Evolutionary conservation across 2,797 vertebrate genomes (phyloP).

Genomic region (Melopsittacus undulatus): DNA sequence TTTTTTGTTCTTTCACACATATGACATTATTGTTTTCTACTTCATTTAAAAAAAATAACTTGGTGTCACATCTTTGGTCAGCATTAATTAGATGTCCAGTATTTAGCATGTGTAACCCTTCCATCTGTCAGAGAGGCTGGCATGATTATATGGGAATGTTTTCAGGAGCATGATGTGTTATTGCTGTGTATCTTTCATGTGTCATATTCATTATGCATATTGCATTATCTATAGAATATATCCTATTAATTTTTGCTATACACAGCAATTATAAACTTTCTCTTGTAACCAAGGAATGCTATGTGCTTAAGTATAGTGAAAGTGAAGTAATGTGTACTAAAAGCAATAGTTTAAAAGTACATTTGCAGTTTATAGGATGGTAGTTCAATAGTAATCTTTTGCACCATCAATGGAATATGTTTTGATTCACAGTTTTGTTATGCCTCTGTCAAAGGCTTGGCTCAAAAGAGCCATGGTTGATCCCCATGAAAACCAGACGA

Average conservation of each 20-base stretch:
- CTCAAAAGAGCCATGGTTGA: slow-evolving; percentile 32
- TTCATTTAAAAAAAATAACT: neutral
- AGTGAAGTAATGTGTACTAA: neutral
- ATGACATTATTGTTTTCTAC: neutral
- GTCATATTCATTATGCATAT: neutral
- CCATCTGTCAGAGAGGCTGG: neutral
- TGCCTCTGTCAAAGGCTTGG: slow-evolving; percentile 17
- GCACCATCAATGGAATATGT: neutral
- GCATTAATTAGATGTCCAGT: neutral
- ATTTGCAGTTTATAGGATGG: neutral
- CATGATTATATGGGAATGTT: neutral
- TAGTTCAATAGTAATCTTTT: neutral
- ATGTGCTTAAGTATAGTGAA: neutral
- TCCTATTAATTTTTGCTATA: neutral
- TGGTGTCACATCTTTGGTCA: neutral
- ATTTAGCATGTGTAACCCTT: neutral
- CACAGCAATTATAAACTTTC: neutral
- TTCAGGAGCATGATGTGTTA: neutral
- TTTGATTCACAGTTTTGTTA: neutral
- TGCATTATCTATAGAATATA: neutral
- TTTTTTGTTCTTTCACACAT: neutral
- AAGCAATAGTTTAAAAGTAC: slow-evolving; percentile 16
- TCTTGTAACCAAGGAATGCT: neutral
- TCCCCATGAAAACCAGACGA: slow-evolving; percentile 35
- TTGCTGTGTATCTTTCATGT: neutral